Evolutionary conservation across 2,797 vertebrate genomes (phyloP).

Genomic region (Zenarchopterus dispar): DNA sequence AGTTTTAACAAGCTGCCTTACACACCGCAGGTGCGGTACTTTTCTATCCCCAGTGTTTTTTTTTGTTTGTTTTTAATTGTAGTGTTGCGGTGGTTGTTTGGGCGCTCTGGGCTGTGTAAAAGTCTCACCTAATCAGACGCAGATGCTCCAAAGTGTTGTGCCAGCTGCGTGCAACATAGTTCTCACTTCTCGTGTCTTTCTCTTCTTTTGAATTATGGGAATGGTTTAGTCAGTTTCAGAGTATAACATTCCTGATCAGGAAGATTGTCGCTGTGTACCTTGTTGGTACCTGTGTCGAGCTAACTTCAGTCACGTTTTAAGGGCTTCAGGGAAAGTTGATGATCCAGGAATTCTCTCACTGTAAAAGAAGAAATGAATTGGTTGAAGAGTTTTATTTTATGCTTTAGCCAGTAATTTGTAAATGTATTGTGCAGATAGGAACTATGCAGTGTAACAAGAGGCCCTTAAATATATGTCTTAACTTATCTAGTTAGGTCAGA

Average conservation of each 20-base stretch:
- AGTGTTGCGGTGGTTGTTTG: conserved; percentile 6
- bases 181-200: conserved; percentile 32
- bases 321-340: conserved; percentile 51
- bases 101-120: conserved; percentile 39
- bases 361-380: conserved; percentile 31
- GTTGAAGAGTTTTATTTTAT: conserved; percentile 24
- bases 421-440: conserved; percentile 67
- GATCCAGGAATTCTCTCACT: conserved; percentile 38
- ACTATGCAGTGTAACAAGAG: conserved; percentile 73
- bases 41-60: conserved; percentile 26
- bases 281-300: conserved; percentile 33
- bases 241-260: conserved; percentile 45
- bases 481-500: conserved; percentile 57
- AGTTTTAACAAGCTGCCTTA: conserved; percentile 75
- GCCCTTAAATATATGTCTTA: conserved; percentile 71
- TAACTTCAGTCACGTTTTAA: conserved; percentile 45
- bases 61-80: conserved; percentile 5
- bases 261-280: conserved; percentile 24
- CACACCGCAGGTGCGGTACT: conserved; percentile 61
- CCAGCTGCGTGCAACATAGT: conserved; percentile 42
- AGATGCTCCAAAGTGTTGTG: conserved; percentile 35
- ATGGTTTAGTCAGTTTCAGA: conserved; percentile 19
- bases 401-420: conserved; percentile 58
- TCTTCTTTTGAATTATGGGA: conserved; percentile 18
- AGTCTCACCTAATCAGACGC: conserved; percentile 25